These are phyloP conservation scores for Catamblyrhynchus diadema DNA, from an alignment of 2,797 vertebrate species.

Conservation along the genomic window DNA sequence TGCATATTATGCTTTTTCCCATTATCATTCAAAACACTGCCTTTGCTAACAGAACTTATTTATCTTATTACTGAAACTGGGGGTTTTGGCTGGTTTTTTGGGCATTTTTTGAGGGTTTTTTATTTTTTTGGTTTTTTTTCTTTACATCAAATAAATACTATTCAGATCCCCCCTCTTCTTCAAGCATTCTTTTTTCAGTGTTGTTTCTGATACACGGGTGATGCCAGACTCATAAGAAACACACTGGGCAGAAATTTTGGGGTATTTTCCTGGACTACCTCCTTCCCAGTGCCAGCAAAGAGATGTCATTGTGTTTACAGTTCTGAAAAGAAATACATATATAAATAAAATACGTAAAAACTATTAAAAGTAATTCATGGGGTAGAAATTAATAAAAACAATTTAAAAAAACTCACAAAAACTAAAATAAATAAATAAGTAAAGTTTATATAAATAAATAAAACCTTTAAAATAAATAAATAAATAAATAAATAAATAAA, in stretches of 20 bases:
- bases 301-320: not conserved
- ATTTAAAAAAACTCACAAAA: not conserved
- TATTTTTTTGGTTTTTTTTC: not conserved
- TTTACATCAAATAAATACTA: not conserved
- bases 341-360: not conserved
- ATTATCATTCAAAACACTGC: not conserved
- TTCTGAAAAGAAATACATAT: not conserved
- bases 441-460: too few relatives aligned
- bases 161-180: not conserved
- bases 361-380: accelerated
- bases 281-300: not conserved
- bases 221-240: not conserved
- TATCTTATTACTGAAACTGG: not conserved
- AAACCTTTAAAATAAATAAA: not conserved
- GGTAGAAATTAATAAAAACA: not conserved
- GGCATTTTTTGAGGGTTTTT: too few relatives aligned
- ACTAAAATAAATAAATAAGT: not conserved
- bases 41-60: not conserved
- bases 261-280: not conserved
- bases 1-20: not conserved
- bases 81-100: too few relatives aligned
- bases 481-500: not conserved
- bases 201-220: not conserved
- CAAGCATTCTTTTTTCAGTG: not conserved
- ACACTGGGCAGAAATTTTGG: not conserved